Evolutionary conservation across 2,888 invertebrate genomes (phyloP), one percentile per base, ranked within the genome.

Genomic region (Nezara viridula): DNA sequence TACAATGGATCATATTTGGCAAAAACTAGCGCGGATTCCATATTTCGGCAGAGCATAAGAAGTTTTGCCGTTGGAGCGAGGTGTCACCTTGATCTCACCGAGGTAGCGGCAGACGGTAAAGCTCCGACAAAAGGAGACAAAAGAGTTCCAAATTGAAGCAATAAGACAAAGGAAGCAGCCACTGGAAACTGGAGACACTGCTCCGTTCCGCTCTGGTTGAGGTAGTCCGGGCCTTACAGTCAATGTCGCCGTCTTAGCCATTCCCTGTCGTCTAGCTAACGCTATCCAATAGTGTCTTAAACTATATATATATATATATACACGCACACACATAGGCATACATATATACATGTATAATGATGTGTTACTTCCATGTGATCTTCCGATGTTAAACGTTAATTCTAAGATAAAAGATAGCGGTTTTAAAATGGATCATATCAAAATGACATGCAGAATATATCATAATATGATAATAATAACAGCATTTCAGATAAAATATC

Each of bases 201-300:
- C 44, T 86, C 86, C 40, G 86, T 86, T 86, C 50, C 86, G 86
- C 86, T 86, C 55, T 55, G 86, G 5, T 55, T 86, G 37, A 10
- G 37, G 7, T 37, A 27, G 27, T 60, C 27, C 32, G 21, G 32
- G 7, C 37, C 37, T 37, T 60, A 60, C 60, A 37, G 66, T 73
- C 66, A 73, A 37, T 32, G 66, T 73, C 32, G 27, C 4, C 55
- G n/a, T 12, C 55, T 55, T 55, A 55, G 55, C 55, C n/a, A 55
- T 55, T 55, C 55, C 55, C 5, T 27, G 27, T 27, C 60, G 3
- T 27, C 60, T 27, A 27, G 60, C 16, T 27, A 0, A 27, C 27
- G 5, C 60, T 60, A 60, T 60, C 60, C 3, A 27, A 7, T n/a
- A 55, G 7, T n/a, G n/a, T 6, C 14, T 60, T 27, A 60, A 27